Evolutionary conservation across 2,797 vertebrate species (phyloP).

Genomic region (Enoplosus armatus): DNA sequence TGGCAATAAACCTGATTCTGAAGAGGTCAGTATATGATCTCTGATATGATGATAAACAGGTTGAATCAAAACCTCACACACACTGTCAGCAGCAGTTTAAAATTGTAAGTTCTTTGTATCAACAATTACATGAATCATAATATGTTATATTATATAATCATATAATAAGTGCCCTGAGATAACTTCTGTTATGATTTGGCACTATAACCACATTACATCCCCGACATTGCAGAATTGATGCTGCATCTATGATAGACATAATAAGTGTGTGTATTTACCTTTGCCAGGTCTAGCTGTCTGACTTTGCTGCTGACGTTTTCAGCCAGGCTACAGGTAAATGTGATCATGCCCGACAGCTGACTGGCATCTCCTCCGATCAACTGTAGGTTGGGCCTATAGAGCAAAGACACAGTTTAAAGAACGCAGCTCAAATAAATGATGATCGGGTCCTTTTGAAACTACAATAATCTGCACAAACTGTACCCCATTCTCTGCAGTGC

Average conservation of each 20-base stretch:
- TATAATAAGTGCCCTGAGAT: too few relatives aligned
- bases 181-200: too few relatives aligned
- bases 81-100: neutral
- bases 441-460: neutral
- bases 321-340: slow-evolving; percentile 96
- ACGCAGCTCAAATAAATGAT: neutral
- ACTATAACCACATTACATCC: neutral
- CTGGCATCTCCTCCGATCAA: slow-evolving; percentile 96
- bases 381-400: slow-evolving; percentile 92
- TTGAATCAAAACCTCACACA: neutral
- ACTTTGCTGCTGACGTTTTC: slow-evolving; percentile 99
- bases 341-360: slow-evolving; percentile 97
- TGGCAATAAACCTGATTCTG: too few relatives aligned
- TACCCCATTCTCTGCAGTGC: slow-evolving; percentile 94
- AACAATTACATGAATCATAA: neutral
- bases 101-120: neutral
- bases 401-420: slow-evolving; percentile 9
- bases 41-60: too few relatives aligned
- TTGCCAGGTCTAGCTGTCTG: slow-evolving; percentile 96
- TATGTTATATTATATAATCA: too few relatives aligned
- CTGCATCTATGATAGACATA: neutral
- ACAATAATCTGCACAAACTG: neutral
- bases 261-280: slow-evolving; percentile 81
- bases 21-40: neutral
- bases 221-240: neutral